A percentile compares a stretch with the other conserved stretches of the same genome.
Conservation (phyloP, 2,888 invertebrate species). For the Nemoura dubitans region DNA sequence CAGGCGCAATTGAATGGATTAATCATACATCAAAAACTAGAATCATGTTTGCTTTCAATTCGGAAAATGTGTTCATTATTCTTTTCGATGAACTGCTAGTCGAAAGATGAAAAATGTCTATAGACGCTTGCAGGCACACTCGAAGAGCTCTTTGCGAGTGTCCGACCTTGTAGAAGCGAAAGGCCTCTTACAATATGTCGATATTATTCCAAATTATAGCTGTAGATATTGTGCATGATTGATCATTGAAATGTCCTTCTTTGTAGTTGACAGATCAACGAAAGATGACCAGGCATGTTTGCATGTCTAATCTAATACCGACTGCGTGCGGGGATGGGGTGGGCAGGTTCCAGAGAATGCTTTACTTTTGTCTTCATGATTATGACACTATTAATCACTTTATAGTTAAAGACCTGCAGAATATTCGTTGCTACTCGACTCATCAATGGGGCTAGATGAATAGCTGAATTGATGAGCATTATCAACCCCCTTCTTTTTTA, state of each 20-base stretch:
- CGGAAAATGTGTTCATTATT: background rate
- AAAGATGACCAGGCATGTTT: conserved; percentile 38
- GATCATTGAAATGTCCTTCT: background rate
- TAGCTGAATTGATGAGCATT: conserved; percentile 42
- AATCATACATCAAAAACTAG: background rate
- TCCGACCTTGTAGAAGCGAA: background rate
- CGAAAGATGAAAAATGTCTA: background rate
- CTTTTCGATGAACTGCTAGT: background rate
- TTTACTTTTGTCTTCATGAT: conserved; percentile 38
- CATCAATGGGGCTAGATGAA: conserved; percentile 33
- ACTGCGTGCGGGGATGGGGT: background rate
- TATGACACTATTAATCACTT: conserved; percentile 34
- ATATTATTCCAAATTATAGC: background rate
- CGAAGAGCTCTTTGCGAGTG: background rate
- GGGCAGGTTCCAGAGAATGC: conserved; percentile 24
- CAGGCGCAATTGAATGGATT: background rate
- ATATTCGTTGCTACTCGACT: background rate
- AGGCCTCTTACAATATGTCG: no score
- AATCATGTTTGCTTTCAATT: background rate
- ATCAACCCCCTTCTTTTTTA: conserved; percentile 40
- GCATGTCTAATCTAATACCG: conserved; percentile 16
- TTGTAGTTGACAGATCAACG: conserved; percentile 28
- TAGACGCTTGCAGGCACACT: background rate
- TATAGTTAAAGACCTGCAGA: conserved; percentile 3
- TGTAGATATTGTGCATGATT: conserved; percentile 22